These are phyloP conservation scores for Choristoneura fumiferana DNA, from an alignment of 1,140 invertebrate genomes.

Conservation along the genomic window DNA sequence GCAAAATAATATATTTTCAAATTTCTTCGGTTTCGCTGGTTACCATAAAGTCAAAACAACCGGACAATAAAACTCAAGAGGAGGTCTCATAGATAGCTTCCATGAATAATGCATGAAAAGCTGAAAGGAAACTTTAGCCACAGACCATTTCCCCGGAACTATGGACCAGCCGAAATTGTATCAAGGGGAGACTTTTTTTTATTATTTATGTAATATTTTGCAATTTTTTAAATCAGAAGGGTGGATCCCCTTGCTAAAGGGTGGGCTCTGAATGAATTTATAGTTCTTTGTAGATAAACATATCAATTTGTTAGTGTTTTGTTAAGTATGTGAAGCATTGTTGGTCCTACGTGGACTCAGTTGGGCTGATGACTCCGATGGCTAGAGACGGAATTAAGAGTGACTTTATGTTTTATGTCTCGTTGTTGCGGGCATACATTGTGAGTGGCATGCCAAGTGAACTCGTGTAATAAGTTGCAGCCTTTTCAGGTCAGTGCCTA, in stretches of 20 bases:
- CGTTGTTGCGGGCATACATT: too few relatives aligned
- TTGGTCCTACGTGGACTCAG: slow-evolving; percentile 22
- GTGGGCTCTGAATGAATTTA: slow-evolving; percentile 74
- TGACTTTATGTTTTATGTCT: slow-evolving; percentile 30
- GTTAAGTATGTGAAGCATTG: slow-evolving; percentile 72
- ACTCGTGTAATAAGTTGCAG: too few relatives aligned
- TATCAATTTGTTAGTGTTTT: slow-evolving; percentile 77
- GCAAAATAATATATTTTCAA: too few relatives aligned
- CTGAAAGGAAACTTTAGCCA: slow-evolving; percentile 41
- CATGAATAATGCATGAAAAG: slow-evolving; percentile 63
- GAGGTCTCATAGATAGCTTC: background rate
- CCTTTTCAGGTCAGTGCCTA: too few relatives aligned
- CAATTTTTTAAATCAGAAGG: slow-evolving; percentile 73
- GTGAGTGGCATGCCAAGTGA: too few relatives aligned
- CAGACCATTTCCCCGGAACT: slow-evolving; percentile 69
- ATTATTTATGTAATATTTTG: slow-evolving; percentile 77
- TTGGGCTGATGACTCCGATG: slow-evolving; percentile 38
- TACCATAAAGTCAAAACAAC: slow-evolving; percentile 2
- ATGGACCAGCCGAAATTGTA: slow-evolving; percentile 63
- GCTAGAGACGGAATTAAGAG: slow-evolving; percentile 34
- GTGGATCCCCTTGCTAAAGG: slow-evolving; percentile 71
- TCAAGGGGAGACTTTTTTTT: slow-evolving; percentile 58
- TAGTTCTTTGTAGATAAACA: slow-evolving; percentile 77
- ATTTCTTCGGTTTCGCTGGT: background rate
- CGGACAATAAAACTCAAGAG: background rate